Base-by-base conservation (phyloP, 2,113 vertebrate genomes). In the Eubucco bourcierii region DNA sequence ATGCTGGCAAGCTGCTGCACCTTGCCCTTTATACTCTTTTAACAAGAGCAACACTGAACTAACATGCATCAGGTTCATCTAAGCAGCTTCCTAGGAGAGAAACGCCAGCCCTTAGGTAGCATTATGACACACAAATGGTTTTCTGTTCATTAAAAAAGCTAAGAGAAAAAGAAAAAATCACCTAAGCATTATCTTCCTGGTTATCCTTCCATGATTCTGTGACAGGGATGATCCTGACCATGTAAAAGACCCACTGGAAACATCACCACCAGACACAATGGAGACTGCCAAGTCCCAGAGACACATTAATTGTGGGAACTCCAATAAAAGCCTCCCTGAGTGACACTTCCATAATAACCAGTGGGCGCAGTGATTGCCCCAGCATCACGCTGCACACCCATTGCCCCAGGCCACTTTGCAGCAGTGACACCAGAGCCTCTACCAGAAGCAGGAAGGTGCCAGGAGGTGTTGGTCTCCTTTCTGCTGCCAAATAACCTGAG, bases 251-350 rank as follows among this genome's bases (percentile, higher is more conserved):
- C 4, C n/a, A 15, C 12, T 60, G 44, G 50, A 19, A 60, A 65
- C 10, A 13, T 1, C 31, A 23, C 1, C 10, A 21, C 1, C 14
- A 11, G 56, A 6, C 28, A 15, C 3, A 5, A 23, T 0, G 6
- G 19, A 61, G n/a, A 39, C 21, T 33, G 60, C 33, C 0, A 2
- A 25, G 4, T 37, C 31, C 46, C 29, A 55, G 28, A 80, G 34
- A 23, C 46, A 29, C 52, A 27, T 50, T 64, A 77, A 68, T 89
- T 37, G 72, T 3, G 10, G 64, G 73, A 80, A 90, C 72, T 60
- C 50, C 74, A 63, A 55, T 33, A 67, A 64, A 70, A 64, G 6
- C 25, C 12, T 68, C 23, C 41, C 55, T 19, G 50, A 31, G 72
- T 82, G 84, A 58, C 28, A 23, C 63, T 39, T 86, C 10, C 33